Conservation (phyloP, 2,888 invertebrate species). For the Tridacna gigas region DNA sequence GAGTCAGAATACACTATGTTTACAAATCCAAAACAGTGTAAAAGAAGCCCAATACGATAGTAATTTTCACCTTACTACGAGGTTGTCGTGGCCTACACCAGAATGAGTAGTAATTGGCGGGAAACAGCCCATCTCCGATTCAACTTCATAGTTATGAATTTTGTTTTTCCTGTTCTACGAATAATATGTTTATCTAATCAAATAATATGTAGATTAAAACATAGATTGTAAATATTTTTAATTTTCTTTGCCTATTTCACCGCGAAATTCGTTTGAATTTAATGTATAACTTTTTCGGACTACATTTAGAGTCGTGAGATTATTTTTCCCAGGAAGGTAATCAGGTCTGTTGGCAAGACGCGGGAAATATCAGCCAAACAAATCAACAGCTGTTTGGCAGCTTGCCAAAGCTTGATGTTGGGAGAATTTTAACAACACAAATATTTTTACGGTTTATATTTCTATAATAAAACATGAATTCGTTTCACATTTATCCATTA, state of each 20-base stretch:
- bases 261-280: background rate
- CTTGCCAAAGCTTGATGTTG: conserved; percentile 69
- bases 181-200: no score
- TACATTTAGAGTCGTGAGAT: conserved; percentile 70
- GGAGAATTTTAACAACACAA: conserved; percentile 71
- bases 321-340: conserved; percentile 65
- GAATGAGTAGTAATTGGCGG: conserved; percentile 84
- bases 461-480: background rate
- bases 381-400: conserved; percentile 80
- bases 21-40: conserved; percentile 48
- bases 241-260: background rate
- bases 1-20: conserved; percentile 36
- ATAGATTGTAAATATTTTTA: conserved; percentile 53
- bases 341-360: conserved; percentile 80
- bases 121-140: conserved; percentile 82
- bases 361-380: conserved; percentile 82
- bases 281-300: conserved; percentile 43
- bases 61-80: conserved; percentile 72
- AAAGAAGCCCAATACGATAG: conserved; percentile 60
- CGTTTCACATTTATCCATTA: background rate
- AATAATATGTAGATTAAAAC: no score
- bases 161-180: background rate
- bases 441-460: background rate
- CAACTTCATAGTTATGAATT: conserved; percentile 62
- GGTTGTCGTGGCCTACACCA: conserved; percentile 76